Percentiles rank a stretch among this genome's conserved stretches.
Evolutionary conservation across 2,888 invertebrate genomes (phyloP).

Genomic region (Bombylius major): DNA sequence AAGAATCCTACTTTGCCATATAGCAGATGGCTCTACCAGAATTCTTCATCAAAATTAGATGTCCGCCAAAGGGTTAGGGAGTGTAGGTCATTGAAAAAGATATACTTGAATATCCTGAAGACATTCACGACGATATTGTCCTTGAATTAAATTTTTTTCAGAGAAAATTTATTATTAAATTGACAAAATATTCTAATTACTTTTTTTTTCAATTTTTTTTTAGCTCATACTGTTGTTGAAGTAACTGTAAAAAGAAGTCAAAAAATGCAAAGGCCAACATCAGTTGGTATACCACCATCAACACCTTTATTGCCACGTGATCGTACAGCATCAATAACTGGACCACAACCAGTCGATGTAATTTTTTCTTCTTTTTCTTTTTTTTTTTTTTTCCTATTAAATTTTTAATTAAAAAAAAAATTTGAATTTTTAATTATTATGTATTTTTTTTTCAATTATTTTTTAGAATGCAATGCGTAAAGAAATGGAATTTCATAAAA

Average conservation of each 20-base stretch:
- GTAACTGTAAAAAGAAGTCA: constrained; percentile 54
- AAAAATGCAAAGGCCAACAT: constrained; percentile 36
- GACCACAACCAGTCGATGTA: constrained; percentile 80
- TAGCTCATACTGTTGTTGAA: constrained; percentile 55
- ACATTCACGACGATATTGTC: no score
- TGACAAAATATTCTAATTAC: no score
- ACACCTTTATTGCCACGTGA: constrained; percentile 41
- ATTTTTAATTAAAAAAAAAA: not conserved
- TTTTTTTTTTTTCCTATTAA: not conserved
- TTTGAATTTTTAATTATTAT: not conserved
- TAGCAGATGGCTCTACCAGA: no score
- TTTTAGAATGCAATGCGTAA: constrained; percentile 71
- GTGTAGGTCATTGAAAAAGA: no score
- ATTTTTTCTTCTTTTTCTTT: constrained; percentile 20
- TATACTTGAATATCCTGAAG: no score
- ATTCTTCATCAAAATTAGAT: no score
- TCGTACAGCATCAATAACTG: constrained; percentile 53
- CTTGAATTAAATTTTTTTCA: no score
- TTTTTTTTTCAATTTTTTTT: constrained; percentile 21
- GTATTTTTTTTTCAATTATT: constrained; percentile 13
- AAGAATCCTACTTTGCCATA: no score
- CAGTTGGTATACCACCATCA: constrained; percentile 40
- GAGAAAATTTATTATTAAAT: no score
- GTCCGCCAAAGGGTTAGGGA: no score
- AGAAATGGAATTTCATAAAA: constrained; percentile 70